Percentiles rank a stretch among this genome's conserved stretches.
Evolutionary conservation across 2,797 vertebrate species (phyloP).

Genomic region (Poecilia gillii): DNA sequence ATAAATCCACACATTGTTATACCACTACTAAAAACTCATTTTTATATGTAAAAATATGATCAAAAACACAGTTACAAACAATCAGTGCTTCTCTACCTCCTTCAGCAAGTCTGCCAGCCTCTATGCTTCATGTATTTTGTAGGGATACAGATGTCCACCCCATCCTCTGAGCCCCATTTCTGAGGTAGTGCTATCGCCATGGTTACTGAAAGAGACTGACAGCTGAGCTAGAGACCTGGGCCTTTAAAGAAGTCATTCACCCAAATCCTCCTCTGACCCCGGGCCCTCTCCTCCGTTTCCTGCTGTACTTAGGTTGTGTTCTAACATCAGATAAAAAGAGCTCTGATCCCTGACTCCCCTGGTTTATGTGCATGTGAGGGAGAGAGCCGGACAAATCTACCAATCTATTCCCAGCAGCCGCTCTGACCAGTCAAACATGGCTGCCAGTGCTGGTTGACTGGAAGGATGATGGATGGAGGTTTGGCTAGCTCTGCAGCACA

Average conservation of each 20-base stretch:
- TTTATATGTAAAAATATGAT: neutral
- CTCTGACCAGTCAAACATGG: slow-evolving; percentile 68
- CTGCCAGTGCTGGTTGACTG: slow-evolving; percentile 67
- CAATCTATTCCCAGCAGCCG: slow-evolving; percentile 64
- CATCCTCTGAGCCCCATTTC: neutral
- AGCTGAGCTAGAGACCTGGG: slow-evolving; percentile 30
- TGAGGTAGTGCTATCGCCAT: neutral
- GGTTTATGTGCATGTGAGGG: slow-evolving; percentile 22
- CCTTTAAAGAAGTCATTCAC: slow-evolving; percentile 63
- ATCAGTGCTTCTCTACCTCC: neutral
- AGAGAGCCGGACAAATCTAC: slow-evolving; percentile 61
- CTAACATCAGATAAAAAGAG: slow-evolving; percentile 69
- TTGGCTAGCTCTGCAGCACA: slow-evolving; percentile 64
- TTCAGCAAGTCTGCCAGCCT: neutral
- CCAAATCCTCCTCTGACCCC: slow-evolving; percentile 61
- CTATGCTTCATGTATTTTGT: neutral
- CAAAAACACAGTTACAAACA: neutral
- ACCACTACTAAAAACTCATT: neutral
- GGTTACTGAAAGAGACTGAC: slow-evolving; percentile 30
- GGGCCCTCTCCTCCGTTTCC: slow-evolving; percentile 38
- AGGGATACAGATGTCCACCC: neutral
- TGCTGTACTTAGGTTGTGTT: slow-evolving; percentile 56
- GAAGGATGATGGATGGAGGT: slow-evolving; percentile 74
- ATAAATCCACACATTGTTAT: neutral
- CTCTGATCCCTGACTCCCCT: slow-evolving; percentile 48